Evolutionary conservation across 2,797 vertebrate species (phyloP).

Genomic region (Enteromius argenteus): DNA sequence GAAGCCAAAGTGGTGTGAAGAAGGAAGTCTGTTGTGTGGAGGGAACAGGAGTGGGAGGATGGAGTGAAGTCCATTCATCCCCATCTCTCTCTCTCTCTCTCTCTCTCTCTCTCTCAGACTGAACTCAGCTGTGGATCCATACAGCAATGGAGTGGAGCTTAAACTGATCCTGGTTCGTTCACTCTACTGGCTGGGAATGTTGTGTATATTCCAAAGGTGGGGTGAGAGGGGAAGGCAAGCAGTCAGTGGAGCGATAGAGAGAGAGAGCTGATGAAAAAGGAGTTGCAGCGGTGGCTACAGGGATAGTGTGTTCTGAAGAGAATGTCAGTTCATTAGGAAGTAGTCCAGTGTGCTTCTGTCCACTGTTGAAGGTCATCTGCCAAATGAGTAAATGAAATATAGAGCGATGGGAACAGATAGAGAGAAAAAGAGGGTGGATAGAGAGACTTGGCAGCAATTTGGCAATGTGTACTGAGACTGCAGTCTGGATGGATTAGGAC

Average conservation of each 20-base stretch:
- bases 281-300: constrained; percentile 17
- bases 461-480: constrained; percentile 66
- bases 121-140: neutral
- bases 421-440: constrained; percentile 21
- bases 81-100: neutral
- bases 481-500: constrained; percentile 75
- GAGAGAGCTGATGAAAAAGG: neutral
- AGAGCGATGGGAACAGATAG: constrained; percentile 34
- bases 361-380: constrained; percentile 44
- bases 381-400: constrained; percentile 44
- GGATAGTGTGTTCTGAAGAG: neutral
- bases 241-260: neutral
- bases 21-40: constrained; percentile 22
- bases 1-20: constrained; percentile 22
- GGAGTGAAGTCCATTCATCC: constrained; percentile 16
- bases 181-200: neutral
- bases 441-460: constrained; percentile 37
- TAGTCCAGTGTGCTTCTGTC: constrained; percentile 17
- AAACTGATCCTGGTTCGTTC: constrained; percentile 1
- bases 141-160: neutral
- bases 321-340: constrained; percentile 46
- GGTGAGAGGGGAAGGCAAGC: constrained; percentile 5
- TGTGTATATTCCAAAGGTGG: neutral
- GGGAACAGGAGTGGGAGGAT: neutral
- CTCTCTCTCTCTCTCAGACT: neutral